A percentile compares a stretch with the other conserved stretches of the same genome.
Evolutionary conservation across 2,888 invertebrate species (phyloP).

Genomic region (Fragum whitleyi): DNA sequence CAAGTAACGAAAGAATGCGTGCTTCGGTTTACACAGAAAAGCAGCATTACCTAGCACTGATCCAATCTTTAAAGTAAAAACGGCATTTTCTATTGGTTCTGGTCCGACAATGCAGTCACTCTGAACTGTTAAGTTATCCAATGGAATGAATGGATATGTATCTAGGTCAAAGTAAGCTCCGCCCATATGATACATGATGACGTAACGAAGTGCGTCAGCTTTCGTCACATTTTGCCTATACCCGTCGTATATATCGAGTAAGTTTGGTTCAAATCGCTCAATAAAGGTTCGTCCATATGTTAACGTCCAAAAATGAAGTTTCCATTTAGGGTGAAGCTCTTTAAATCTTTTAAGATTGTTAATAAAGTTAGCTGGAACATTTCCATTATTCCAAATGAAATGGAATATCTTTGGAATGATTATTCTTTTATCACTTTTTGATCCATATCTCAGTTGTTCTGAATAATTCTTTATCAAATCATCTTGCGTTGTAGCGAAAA

Average conservation of each 20-base stretch:
- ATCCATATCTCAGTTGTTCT: not conserved
- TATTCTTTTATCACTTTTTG: not conserved
- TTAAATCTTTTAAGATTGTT: not conserved
- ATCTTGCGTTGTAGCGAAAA: not conserved
- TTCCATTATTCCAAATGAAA: conserved; percentile 11
- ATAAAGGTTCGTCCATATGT: not conserved
- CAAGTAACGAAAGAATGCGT: conserved; percentile 12
- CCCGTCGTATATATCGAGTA: not conserved
- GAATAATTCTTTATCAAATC: not conserved
- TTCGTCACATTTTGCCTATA: not conserved
- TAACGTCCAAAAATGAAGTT: conserved; percentile 12
- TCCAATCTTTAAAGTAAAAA: not conserved
- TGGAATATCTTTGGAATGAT: conserved; percentile 4
- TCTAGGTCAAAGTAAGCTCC: conserved; percentile 18
- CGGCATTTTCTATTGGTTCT: conserved; percentile 18
- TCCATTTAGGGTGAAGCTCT: not conserved
- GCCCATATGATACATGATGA: conserved; percentile 6
- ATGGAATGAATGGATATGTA: not conserved
- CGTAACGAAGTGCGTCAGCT: conserved; percentile 18
- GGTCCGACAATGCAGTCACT: conserved; percentile 7
- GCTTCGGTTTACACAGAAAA: conserved; percentile 11
- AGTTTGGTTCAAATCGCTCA: not conserved
- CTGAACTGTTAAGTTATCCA: not conserved
- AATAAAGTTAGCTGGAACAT: not conserved
- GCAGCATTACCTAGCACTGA: not conserved